Conservation (phyloP, 2,888 invertebrate genomes). For the Thymelicus sylvestris region DNA sequence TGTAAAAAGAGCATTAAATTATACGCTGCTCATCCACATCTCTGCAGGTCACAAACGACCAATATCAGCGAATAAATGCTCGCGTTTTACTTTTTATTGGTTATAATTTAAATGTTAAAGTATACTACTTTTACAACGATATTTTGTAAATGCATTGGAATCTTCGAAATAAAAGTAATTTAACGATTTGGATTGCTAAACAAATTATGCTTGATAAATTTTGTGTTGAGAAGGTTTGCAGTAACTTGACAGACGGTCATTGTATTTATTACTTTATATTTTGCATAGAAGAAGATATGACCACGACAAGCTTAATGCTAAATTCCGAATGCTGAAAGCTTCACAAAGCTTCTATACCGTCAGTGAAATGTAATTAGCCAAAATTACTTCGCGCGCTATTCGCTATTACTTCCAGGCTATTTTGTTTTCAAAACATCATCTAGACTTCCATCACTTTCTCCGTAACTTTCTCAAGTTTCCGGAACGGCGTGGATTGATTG, state of each 20-base stretch:
- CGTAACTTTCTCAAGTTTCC: conserved; percentile 36
- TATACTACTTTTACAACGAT: no score
- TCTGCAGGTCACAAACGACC: no score
- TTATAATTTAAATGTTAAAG: no score
- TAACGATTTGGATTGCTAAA: no score
- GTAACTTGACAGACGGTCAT: background rate
- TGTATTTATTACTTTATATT: background rate
- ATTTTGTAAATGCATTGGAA: no score
- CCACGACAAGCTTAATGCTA: conserved; percentile 3
- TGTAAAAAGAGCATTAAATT: no score
- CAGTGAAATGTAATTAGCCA: conserved; percentile 36
- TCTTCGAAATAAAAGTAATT: no score
- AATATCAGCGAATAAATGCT: no score
- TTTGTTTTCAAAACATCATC: conserved; percentile 38
- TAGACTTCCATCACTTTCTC: conserved; percentile 37
- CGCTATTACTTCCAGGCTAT: conserved; percentile 37
- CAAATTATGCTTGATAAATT: no score
- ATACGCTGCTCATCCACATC: no score
- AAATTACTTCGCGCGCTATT: conserved; percentile 31
- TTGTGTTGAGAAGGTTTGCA: background rate
- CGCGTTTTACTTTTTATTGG: no score
- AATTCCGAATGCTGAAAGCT: conserved; percentile 23
- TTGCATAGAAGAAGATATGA: background rate
- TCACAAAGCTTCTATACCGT: conserved; percentile 20
- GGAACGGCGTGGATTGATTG: conserved; percentile 36